A percentile compares a stretch with the other conserved stretches of the same genome.
Evolutionary conservation across 37 sponge, comb jelly and placozoan genomes (phyloP).

Genomic region (Bolinopsis microptera): DNA sequence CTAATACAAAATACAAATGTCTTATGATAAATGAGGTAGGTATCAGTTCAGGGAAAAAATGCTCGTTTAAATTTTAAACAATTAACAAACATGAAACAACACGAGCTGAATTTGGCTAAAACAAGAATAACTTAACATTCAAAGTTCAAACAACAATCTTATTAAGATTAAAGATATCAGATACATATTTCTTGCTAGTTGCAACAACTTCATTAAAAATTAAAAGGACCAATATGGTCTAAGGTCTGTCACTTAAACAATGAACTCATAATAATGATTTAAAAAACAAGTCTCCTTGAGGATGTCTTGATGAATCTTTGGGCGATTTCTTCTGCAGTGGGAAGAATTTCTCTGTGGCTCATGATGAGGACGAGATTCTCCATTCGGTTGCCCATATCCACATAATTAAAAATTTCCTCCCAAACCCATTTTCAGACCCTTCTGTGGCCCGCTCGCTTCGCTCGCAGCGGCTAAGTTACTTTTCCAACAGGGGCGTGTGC

Average conservation of each 20-base stretch:
- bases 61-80: not conserved
- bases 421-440: too few relatives aligned
- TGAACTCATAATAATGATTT: not conserved
- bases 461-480: too few relatives aligned
- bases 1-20: too few relatives aligned
- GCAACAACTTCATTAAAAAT: not conserved
- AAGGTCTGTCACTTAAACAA: not conserved
- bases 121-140: not conserved
- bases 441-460: too few relatives aligned
- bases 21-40: too few relatives aligned
- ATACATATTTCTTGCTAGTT: not conserved
- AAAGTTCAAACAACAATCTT: not conserved
- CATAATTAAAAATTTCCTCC: too few relatives aligned
- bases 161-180: too few relatives aligned
- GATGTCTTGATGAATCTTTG: slow-evolving; percentile 57
- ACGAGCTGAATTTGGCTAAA: not conserved
- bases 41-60: too few relatives aligned
- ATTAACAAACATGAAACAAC: not conserved
- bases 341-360: slow-evolving; percentile 43
- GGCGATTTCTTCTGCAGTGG: slow-evolving; percentile 31
- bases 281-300: slow-evolving; percentile 22
- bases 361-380: slow-evolving; percentile 48
- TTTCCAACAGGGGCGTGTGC: too few relatives aligned
- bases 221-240: not conserved
- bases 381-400: too few relatives aligned